phyloP scores from a whole-genome alignment of 2,888 invertebrate species.

The Drosophila nigricruria region DNA sequence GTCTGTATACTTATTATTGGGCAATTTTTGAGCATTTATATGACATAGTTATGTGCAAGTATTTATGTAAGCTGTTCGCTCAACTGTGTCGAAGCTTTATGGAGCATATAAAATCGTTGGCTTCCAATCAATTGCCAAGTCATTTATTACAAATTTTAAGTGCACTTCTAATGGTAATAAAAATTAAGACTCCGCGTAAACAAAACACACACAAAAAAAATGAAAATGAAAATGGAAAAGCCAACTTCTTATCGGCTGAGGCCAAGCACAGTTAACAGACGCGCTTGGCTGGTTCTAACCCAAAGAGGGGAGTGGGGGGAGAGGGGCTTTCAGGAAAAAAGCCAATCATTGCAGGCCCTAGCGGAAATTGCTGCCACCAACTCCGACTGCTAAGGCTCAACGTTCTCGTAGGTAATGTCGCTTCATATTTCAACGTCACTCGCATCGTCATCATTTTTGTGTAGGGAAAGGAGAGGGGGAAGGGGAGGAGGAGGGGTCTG shows the following conservation, averaged over 20 bases:
- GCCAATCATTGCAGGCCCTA: constrained; percentile 57
- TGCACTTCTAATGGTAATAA: constrained; percentile 75
- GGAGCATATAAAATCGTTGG: constrained; percentile 53
- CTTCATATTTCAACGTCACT: constrained; percentile 80
- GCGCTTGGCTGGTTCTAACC: constrained; percentile 42
- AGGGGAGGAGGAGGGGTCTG: background rate
- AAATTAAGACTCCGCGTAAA: constrained; percentile 68
- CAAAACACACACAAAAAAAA: constrained; percentile 19
- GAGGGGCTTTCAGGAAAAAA: constrained; percentile 29
- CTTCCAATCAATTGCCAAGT: constrained; percentile 77
- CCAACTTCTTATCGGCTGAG: constrained; percentile 60
- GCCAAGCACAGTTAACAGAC: constrained; percentile 57
- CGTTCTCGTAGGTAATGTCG: constrained; percentile 63
- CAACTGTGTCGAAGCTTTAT: constrained; percentile 53
- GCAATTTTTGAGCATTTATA: constrained; percentile 10
- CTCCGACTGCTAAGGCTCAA: constrained; percentile 1
- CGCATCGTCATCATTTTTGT: constrained; percentile 78
- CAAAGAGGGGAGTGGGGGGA: too few species aligned
- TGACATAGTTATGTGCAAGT: constrained; percentile 34
- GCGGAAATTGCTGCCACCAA: constrained; percentile 2
- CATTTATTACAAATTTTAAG: constrained; percentile 79
- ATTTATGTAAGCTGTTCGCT: constrained; percentile 27
- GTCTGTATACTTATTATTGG: constrained; percentile 11
- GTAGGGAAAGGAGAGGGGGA: constrained; percentile 5
- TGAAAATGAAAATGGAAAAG: constrained; percentile 6